phyloP scores from a whole-genome alignment of 2,888 invertebrate species.

The Cactoblastis cactorum region DNA sequence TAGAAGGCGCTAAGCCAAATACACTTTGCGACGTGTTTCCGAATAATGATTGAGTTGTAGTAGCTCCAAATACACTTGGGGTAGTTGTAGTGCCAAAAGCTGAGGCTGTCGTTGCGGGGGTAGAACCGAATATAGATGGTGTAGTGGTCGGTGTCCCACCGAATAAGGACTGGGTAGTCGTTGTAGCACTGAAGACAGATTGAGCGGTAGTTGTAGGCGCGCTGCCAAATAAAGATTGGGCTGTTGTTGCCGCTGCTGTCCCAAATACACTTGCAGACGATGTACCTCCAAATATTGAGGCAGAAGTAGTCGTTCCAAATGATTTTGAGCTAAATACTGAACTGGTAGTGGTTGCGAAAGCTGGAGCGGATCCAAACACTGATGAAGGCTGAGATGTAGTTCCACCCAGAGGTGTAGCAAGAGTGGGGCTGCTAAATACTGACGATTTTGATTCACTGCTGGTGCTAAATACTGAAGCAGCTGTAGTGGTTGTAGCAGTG shows the following conservation, averaged over 20 bases:
- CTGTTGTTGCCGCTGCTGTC: slow-evolving; percentile 23
- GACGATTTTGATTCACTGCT: slow-evolving; percentile 29
- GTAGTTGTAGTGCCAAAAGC: slow-evolving; percentile 4
- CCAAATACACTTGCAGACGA: slow-evolving; percentile 30
- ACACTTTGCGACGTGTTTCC: slow-evolving; percentile 22
- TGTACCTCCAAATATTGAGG: slow-evolving; percentile 20
- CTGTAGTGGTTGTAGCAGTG: slow-evolving; percentile 25
- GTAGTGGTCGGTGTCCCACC: slow-evolving; percentile 5
- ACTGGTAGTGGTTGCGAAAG: slow-evolving; percentile 36
- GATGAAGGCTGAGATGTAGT: slow-evolving; percentile 24
- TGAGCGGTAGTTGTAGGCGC: slow-evolving; percentile 17
- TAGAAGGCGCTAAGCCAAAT: slow-evolving; percentile 30
- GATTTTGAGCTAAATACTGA: slow-evolving; percentile 22
- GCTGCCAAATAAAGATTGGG: slow-evolving; percentile 16
- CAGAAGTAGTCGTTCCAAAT: slow-evolving; percentile 29
- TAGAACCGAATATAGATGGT: slow-evolving; percentile 8
- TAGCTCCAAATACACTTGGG: slow-evolving; percentile 18
- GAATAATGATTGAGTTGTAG: slow-evolving; percentile 23
- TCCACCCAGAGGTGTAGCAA: slow-evolving; percentile 32
- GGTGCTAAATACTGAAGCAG: slow-evolving; percentile 21
- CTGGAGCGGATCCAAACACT: slow-evolving; percentile 33
- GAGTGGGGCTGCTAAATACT: slow-evolving; percentile 30
- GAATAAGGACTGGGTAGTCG: slow-evolving; percentile 21
- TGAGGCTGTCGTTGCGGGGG: slow-evolving; percentile 18
- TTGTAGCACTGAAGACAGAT: slow-evolving; percentile 17